phyloP scores from a whole-genome alignment of 1,140 invertebrate species.

The Mactra quadrangularis region DNA sequence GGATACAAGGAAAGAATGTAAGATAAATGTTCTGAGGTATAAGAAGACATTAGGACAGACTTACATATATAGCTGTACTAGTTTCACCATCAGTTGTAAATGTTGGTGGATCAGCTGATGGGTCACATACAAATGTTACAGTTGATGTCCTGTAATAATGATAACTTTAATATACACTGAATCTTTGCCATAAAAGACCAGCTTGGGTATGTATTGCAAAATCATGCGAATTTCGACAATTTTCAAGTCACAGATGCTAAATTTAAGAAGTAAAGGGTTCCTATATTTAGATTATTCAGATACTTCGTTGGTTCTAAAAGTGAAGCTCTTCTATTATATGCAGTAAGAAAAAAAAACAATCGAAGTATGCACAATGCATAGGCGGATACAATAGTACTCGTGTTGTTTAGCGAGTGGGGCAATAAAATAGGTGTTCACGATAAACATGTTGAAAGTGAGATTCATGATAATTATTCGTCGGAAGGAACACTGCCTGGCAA shows the following conservation, averaged over 20 bases:
- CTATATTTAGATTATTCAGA: not conserved
- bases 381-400: too few relatives aligned
- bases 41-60: too few relatives aligned
- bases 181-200: not conserved
- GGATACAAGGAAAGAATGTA: too few relatives aligned
- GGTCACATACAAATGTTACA: conserved; percentile 34
- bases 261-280: not conserved
- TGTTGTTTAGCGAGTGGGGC: not conserved
- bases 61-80: conserved; percentile 29
- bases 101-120: conserved; percentile 11
- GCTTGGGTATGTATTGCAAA: not conserved
- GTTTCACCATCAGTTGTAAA: conserved; percentile 28
- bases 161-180: not conserved
- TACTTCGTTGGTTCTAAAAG: not conserved
- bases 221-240: not conserved
- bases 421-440: not conserved
- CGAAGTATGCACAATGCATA: too few relatives aligned
- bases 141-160: conserved; percentile 14
- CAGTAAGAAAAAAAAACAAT: too few relatives aligned
- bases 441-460: not conserved
- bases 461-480: too few relatives aligned
- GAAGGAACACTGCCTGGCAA: too few relatives aligned
- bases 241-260: not conserved
- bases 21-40: too few relatives aligned
- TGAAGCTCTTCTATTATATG: not conserved